Base-by-base conservation (phyloP, 2,797 vertebrate genomes). In the Eulemur rubriventer region DNA sequence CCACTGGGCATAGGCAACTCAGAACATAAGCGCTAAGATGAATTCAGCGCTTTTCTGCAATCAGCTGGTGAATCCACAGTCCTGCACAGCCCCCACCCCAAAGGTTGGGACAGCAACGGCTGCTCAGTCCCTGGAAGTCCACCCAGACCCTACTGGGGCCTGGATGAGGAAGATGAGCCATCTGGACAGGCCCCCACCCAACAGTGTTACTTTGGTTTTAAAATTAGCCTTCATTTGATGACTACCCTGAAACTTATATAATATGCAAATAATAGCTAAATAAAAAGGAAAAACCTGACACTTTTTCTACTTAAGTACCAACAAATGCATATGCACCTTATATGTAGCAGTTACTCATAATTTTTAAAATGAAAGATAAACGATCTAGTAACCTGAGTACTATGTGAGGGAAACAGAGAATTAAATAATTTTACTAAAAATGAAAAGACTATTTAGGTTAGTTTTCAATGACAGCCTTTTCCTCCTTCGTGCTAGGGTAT, bases 361-460 rank as follows among this genome's bases (percentile, higher is more conserved):
- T 38, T 82, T 94, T 72, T 57, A 20, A 80, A 83, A 80, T 79
- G 30, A 89, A 38, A 65, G 59, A 41, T 55, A 93, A 79, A 43
- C 41, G 26, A 84, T 55, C 28, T 48, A 57, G 75, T 91, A 87
- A 73, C 13, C 33, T 46, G 59, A 87, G 35, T 80, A 63, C 33
- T 63, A 67, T 24, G 41, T 57, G 59, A 97, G 1, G 35, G 41
- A 75, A 89, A 73, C 20, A 43, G 50, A 82, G 18, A 75, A 79
- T 83, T 24, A 94, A 89, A 67, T 38, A 46, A 33, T 75, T 93
- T 94, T 82, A 55, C 81, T 88, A 85, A 80, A 16, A 86, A 79
- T 79, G 38, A 92, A 90, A 86, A 85, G 26, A 59, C 38, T 89
- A 55, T 78, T 93, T 73, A 69, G 24, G 69, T 76, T 50, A n/a